Conservation (phyloP, 2,797 vertebrate species). For the Orestias chungarensis region DNA sequence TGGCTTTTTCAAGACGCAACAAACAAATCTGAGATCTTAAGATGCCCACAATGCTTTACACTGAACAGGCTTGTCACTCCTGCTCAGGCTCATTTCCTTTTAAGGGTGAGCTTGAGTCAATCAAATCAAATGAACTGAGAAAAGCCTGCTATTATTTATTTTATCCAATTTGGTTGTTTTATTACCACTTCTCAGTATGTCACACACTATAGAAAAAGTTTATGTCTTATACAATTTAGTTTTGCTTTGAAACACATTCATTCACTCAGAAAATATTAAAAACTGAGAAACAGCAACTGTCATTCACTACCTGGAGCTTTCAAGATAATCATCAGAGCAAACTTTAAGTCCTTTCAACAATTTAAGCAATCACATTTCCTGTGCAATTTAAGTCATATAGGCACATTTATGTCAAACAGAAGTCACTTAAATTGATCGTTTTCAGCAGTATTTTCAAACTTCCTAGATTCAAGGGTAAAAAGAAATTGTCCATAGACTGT, state of each 20-base stretch:
- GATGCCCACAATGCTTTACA: constrained; percentile 71
- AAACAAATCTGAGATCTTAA: constrained; percentile 67
- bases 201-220: constrained; percentile 30
- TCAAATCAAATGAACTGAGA: constrained; percentile 78
- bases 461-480: background rate
- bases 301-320: constrained; percentile 10
- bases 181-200: constrained; percentile 45
- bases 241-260: constrained; percentile 17
- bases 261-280: constrained; percentile 19
- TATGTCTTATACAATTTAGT: constrained; percentile 47
- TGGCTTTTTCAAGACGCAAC: constrained; percentile 67
- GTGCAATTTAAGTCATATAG: background rate
- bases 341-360: background rate
- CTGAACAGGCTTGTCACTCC: constrained; percentile 74
- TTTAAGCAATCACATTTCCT: background rate
- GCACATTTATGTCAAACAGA: background rate
- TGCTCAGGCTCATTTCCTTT: constrained; percentile 73
- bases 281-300: constrained; percentile 22
- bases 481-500: background rate
- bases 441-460: background rate
- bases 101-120: constrained; percentile 72
- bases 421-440: background rate
- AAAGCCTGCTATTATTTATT: constrained; percentile 73
- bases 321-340: constrained; percentile 3
- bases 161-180: constrained; percentile 58